A percentile compares a stretch with the other conserved stretches of the same genome.
Evolutionary conservation across 2,888 invertebrate genomes (phyloP).

Genomic region (Oeneis ivallda): DNA sequence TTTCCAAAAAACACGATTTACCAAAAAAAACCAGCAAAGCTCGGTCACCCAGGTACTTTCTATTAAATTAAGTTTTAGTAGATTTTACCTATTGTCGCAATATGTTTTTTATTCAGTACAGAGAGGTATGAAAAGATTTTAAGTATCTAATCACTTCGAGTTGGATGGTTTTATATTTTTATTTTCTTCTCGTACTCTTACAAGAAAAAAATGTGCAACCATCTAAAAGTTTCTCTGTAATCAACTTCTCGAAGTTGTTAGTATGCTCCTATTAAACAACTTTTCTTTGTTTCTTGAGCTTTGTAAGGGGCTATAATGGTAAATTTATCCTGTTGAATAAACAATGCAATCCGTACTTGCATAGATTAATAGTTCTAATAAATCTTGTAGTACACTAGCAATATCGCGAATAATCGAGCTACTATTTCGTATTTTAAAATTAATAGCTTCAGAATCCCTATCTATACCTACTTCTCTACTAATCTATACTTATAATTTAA

Average conservation of each 20-base stretch:
- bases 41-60: too few relatives aligned
- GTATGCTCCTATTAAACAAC: conserved; percentile 30
- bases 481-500: too few relatives aligned
- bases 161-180: too few relatives aligned
- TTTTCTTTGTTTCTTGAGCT: conserved; percentile 36
- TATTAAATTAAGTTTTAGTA: too few relatives aligned
- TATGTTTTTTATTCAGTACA: too few relatives aligned
- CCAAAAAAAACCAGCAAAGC: too few relatives aligned
- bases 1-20: too few relatives aligned
- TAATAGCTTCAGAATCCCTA: background rate
- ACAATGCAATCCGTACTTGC: conserved; percentile 31
- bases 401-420: conserved; percentile 8
- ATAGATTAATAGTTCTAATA: conserved; percentile 34
- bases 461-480: too few relatives aligned
- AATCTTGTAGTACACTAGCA: conserved; percentile 25
- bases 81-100: too few relatives aligned
- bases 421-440: background rate
- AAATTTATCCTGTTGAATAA: conserved; percentile 38
- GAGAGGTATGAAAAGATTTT: too few relatives aligned
- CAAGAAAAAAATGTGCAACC: conserved; percentile 14
- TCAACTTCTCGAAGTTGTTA: conserved; percentile 22
- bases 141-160: too few relatives aligned
- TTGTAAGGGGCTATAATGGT: conserved; percentile 28
- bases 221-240: conserved; percentile 20
- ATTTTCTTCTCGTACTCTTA: background rate